Percentiles rank a stretch among this genome's conserved stretches.
Conservation (phyloP, 1,140 invertebrate species). For the Lethrus apterus region DNA sequence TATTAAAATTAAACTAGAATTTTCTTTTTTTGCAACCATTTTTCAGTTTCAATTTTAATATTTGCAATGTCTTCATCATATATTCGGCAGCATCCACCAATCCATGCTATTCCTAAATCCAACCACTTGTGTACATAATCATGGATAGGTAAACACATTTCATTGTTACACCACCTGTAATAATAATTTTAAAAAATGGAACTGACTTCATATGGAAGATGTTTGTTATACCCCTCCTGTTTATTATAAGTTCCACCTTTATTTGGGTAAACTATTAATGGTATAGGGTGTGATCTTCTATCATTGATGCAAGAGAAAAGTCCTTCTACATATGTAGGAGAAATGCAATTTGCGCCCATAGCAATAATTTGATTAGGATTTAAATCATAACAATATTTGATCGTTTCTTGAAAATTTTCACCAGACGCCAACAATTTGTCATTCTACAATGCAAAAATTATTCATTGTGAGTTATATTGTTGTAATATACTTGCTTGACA, state of each 20-base stretch:
- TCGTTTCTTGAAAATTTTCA: constrained; percentile 52
- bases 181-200: not conserved
- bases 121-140: constrained; percentile 62
- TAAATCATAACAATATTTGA: constrained; percentile 38
- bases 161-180: not conserved
- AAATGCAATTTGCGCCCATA: constrained; percentile 55
- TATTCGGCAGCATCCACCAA: constrained; percentile 75
- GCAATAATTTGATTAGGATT: constrained; percentile 45
- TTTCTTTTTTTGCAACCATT: constrained; percentile 10
- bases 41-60: constrained; percentile 41
- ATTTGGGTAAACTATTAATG: constrained; percentile 64
- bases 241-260: constrained; percentile 54
- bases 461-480: not conserved
- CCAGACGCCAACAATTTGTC: constrained; percentile 49
- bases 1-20: too few relatives aligned
- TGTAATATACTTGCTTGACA: constrained; percentile 16
- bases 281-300: constrained; percentile 34
- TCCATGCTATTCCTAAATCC: constrained; percentile 57
- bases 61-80: constrained; percentile 53
- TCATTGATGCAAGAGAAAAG: constrained; percentile 41
- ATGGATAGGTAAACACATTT: constrained; percentile 43
- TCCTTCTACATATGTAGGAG: constrained; percentile 41
- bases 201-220: not conserved
- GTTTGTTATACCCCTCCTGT: constrained; percentile 44
- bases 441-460: constrained; percentile 37